Evolutionary conservation across 2,797 vertebrate species (phyloP), one percentile per base, ranked within the genome.

Genomic region (Petrocephalus schoutedeni): DNA sequence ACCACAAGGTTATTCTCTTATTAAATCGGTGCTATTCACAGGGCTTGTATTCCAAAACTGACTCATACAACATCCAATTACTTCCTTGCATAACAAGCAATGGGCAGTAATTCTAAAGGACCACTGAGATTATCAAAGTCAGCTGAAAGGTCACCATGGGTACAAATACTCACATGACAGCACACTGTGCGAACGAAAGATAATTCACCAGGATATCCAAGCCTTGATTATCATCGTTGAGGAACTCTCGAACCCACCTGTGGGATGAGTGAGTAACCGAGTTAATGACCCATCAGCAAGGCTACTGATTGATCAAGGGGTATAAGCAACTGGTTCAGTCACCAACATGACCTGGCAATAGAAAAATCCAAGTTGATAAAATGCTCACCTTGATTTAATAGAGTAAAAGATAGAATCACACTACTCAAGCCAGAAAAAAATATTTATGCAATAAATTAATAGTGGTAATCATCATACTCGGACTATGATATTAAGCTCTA

Each of bases 151-250:
- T 21, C 45, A 32, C 58, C 8, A 32, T 8, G 21, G 77, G 49
- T 36, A 61, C 36, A 57, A 88, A 61, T 92, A 99, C 98, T 99
- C 95, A 99, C 98, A 97, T 99, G 95, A 99, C 98, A 2, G 98
- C 97, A 0, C 97, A 99, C 94, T 99, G 98, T 32, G 98, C 98
- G 91, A 99, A 99, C 0, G 98, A 99, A 84, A 99, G 96, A 92
- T 99, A 99, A 82, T 99, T 98, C 95, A 99, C 98, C 91, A 99
- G 95, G 41, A 99, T 96, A 61, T 99, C 98, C 91, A 99, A 95
- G 53, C 98, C 98, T 94, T 98, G 97, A 94, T 99, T 99, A 89
- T 99, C 98, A 89, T 99, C 98, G n/a, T 99, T 99, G 91, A 99
- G 91, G 95, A 99, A 99, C 91, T 99, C 98, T 91, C 98, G 95